These are phyloP conservation scores for Drosophila parvula DNA, from an alignment of 1,140 invertebrate species.

Conservation along the genomic window DNA sequence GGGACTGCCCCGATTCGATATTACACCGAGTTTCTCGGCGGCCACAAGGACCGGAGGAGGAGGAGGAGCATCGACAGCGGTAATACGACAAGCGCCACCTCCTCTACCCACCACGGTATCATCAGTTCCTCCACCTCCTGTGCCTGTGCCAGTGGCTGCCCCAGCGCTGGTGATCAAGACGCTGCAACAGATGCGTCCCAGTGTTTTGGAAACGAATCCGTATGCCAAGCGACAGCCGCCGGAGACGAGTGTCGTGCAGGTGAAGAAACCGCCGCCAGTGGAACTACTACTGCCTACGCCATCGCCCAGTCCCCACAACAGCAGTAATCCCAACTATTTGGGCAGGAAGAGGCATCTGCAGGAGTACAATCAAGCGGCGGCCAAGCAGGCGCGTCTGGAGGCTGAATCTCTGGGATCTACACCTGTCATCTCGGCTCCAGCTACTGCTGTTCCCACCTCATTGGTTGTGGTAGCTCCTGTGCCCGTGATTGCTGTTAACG, in stretches of 20 bases:
- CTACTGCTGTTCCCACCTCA: constrained; percentile 5
- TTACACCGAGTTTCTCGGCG: constrained; percentile 86
- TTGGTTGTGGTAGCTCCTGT: constrained; percentile 46
- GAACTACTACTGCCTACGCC: constrained; percentile 29
- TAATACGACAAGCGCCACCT: constrained; percentile 47
- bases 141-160: constrained; percentile 2
- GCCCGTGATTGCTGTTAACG: constrained; percentile 69
- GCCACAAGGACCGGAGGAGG: constrained; percentile 18
- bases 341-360: constrained; percentile 74
- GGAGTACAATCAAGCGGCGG: constrained; percentile 70
- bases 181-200: constrained; percentile 54
- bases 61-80: constrained; percentile 22
- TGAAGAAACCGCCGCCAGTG: constrained; percentile 24
- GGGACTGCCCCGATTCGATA: constrained; percentile 85
- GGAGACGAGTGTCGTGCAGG: constrained; percentile 54
- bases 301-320: constrained; percentile 47
- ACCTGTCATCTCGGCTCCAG: neutral
- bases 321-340: constrained; percentile 74
- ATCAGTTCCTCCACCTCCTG: constrained; percentile 6
- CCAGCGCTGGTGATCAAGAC: constrained; percentile 49
- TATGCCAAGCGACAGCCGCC: constrained; percentile 52
- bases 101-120: constrained; percentile 10
- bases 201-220: constrained; percentile 52
- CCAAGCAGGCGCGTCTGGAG: constrained; percentile 57
- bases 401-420: constrained; percentile 21